A percentile compares a stretch with the other conserved stretches of the same genome.
Conservation (phyloP, 2,888 invertebrate species). For the Hyposoter dolosus region DNA sequence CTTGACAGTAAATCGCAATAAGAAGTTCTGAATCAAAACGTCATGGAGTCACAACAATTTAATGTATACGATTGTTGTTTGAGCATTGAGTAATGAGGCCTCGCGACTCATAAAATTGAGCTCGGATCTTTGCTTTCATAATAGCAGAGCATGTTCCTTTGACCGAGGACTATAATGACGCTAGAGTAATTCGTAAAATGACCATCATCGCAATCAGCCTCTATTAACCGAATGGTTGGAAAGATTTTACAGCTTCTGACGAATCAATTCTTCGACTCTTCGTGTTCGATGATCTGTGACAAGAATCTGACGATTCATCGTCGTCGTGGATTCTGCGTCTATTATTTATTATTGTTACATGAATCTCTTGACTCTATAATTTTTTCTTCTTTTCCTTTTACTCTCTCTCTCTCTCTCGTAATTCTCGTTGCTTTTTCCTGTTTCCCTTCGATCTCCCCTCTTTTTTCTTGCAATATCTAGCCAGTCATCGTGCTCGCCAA, state of each 20-base stretch:
- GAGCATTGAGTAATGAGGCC: slow-evolving; percentile 19
- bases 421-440: background rate
- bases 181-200: slow-evolving; percentile 29
- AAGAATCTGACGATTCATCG: slow-evolving; percentile 54
- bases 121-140: background rate
- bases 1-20: background rate
- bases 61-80: slow-evolving; percentile 27
- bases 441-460: background rate
- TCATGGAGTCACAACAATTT: slow-evolving; percentile 18
- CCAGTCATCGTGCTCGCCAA: slow-evolving; percentile 58
- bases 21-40: slow-evolving; percentile 6
- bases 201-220: slow-evolving; percentile 38
- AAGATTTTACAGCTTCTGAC: slow-evolving; percentile 45
- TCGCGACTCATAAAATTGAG: slow-evolving; percentile 1
- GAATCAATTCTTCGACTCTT: slow-evolving; percentile 60
- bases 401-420: background rate
- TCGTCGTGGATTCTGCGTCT: slow-evolving; percentile 14
- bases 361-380: slow-evolving; percentile 1
- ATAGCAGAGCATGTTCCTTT: slow-evolving; percentile 12
- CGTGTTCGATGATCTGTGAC: slow-evolving; percentile 53
- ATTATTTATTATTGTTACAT: slow-evolving; percentile 32
- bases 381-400: slow-evolving; percentile 6
- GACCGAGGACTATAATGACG: slow-evolving; percentile 22
- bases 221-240: slow-evolving; percentile 15
- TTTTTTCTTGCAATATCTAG: slow-evolving; percentile 49